Evolutionary conservation across 2,888 invertebrate genomes (phyloP).

Genomic region (Drosophila dives): DNA sequence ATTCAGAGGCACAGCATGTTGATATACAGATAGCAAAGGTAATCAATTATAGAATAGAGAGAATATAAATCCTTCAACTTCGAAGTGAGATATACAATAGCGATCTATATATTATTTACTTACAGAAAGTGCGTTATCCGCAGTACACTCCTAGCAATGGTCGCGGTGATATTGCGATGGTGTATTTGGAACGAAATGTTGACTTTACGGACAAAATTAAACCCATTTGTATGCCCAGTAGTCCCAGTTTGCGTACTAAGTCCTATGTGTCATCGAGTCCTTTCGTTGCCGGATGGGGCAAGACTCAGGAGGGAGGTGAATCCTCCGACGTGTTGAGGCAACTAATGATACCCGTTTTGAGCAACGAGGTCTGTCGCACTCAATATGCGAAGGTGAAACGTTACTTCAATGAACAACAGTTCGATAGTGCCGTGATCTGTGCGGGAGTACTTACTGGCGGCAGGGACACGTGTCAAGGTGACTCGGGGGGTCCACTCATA

Average conservation of each 20-base stretch:
- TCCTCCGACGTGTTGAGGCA: constrained; percentile 88
- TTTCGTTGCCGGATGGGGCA: constrained; percentile 89
- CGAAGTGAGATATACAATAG: background rate
- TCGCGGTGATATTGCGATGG: constrained; percentile 92
- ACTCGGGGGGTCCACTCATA: constrained; percentile 85
- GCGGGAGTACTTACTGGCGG: constrained; percentile 82
- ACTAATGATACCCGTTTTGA: constrained; percentile 89
- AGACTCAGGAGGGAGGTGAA: constrained; percentile 86
- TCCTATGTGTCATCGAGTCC: constrained; percentile 87
- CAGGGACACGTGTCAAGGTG: constrained; percentile 84
- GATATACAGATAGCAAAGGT: constrained; percentile 87
- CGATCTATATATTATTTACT: background rate
- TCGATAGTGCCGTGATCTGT: constrained; percentile 81
- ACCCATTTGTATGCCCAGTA: constrained; percentile 91
- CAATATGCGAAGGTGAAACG: constrained; percentile 74
- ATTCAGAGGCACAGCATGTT: constrained; percentile 86
- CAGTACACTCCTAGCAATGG: constrained; percentile 84
- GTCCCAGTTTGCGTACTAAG: constrained; percentile 86
- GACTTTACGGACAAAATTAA: constrained; percentile 86
- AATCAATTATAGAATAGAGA: constrained; percentile 40
- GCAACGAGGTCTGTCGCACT: constrained; percentile 87
- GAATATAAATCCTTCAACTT: background rate
- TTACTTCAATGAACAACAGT: constrained; percentile 77
- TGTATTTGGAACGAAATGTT: constrained; percentile 87
- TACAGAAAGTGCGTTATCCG: constrained; percentile 73